Evolutionary conservation across 1,140 invertebrate species (phyloP).

Genomic region (Metaphire vulgaris): DNA sequence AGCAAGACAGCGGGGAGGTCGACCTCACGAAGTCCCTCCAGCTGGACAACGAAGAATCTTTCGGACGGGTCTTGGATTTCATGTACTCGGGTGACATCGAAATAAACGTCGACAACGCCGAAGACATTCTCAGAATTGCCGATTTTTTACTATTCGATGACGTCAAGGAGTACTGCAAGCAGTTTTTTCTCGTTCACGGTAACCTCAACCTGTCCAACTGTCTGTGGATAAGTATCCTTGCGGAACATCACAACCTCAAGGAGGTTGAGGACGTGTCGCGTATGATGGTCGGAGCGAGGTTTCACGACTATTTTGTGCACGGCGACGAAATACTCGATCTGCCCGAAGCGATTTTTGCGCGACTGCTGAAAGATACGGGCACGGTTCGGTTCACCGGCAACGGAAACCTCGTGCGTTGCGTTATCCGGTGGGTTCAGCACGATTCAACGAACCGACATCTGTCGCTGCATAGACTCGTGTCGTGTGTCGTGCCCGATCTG

Average conservation of each 20-base stretch:
- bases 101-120: conserved; percentile 69
- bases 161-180: conserved; percentile 46
- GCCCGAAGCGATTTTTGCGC: conserved; percentile 43
- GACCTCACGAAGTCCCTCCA: conserved; percentile 57
- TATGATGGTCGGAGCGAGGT: conserved; percentile 44
- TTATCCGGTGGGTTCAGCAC: conserved; percentile 42
- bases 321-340: conserved; percentile 47
- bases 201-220: conserved; percentile 46
- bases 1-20: conserved; percentile 60
- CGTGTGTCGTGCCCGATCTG: not conserved
- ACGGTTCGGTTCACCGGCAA: conserved; percentile 43
- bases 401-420: conserved; percentile 39
- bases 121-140: conserved; percentile 58
- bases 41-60: conserved; percentile 60
- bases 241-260: conserved; percentile 44
- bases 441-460: conserved; percentile 34
- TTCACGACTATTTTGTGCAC: conserved; percentile 46
- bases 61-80: conserved; percentile 68
- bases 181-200: conserved; percentile 45
- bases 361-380: conserved; percentile 39
- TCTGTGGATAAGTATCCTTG: conserved; percentile 39
- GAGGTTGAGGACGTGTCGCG: conserved; percentile 40
- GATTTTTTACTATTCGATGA: conserved; percentile 59
- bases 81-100: conserved; percentile 75
- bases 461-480: conserved; percentile 30